These are phyloP conservation scores for Masnerella sp. DNA, from an alignment of 2,888 invertebrate genomes.

Conservation along the genomic window DNA sequence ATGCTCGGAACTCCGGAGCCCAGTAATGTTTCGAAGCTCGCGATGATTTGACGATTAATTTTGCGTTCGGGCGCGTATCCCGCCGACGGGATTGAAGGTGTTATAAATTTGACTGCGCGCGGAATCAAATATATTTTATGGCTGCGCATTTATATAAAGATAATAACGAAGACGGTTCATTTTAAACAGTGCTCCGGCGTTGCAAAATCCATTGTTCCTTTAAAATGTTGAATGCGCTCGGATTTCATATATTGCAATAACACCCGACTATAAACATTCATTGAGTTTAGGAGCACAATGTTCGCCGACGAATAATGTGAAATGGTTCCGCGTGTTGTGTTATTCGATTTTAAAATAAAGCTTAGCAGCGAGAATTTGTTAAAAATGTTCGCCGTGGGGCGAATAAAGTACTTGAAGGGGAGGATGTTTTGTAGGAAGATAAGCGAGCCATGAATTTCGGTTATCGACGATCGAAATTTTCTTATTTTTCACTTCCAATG, in stretches of 20 bases:
- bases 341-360: slow-evolving; percentile 34
- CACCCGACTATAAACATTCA: slow-evolving; percentile 36
- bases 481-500: not conserved
- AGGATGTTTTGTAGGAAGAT: too few species aligned
- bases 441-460: not conserved
- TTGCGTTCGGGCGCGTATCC: slow-evolving; percentile 23
- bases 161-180: slow-evolving; percentile 34
- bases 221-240: slow-evolving; percentile 41
- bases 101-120: slow-evolving; percentile 32
- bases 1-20: slow-evolving; percentile 25
- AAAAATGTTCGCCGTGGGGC: slow-evolving; percentile 6
- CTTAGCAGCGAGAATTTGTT: slow-evolving; percentile 15
- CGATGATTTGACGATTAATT: slow-evolving; percentile 52
- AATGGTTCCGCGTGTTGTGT: slow-evolving; percentile 10
- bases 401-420: slow-evolving; percentile 1
- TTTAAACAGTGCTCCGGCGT: slow-evolving; percentile 23
- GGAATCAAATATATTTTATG: slow-evolving; percentile 45
- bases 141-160: slow-evolving; percentile 33
- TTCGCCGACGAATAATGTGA: slow-evolving; percentile 30
- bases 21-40: slow-evolving; percentile 34
- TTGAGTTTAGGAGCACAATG: slow-evolving; percentile 38
- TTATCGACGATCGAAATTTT: not conserved
- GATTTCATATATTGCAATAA: slow-evolving; percentile 44
- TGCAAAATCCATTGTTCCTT: slow-evolving; percentile 40
- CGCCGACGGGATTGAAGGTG: slow-evolving; percentile 30